Conservation (phyloP, 2,797 vertebrate genomes). For the Chloroceryle inda region DNA sequence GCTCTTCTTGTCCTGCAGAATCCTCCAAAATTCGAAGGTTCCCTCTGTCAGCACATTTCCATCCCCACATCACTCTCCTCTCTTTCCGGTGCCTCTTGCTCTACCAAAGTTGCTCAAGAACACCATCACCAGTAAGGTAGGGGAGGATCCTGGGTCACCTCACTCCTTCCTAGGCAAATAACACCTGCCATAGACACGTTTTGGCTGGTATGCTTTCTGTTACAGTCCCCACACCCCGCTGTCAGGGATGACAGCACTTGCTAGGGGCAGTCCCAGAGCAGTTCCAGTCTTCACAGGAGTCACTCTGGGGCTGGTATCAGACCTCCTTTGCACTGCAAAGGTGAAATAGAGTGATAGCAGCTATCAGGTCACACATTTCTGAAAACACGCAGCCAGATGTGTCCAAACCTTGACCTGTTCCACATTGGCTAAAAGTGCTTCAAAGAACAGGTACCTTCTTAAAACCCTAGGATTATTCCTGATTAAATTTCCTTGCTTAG, state of each 20-base stretch:
- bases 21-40: neutral
- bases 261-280: neutral
- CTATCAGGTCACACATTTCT: neutral
- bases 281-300: neutral
- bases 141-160: neutral
- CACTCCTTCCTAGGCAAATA: neutral
- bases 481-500: neutral
- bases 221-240: neutral
- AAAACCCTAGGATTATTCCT: neutral
- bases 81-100: neutral
- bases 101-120: neutral
- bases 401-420: neutral
- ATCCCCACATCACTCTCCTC: fast-evolving
- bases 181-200: neutral
- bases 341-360: neutral
- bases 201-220: neutral
- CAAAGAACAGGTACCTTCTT: neutral
- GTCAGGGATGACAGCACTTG: neutral
- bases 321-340: neutral
- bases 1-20: neutral
- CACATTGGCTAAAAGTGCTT: neutral
- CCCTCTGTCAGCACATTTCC: neutral
- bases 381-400: neutral
- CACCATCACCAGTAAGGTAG: neutral
- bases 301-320: neutral